Conservation (phyloP, 2,797 vertebrate species). For the Tinamus major region DNA sequence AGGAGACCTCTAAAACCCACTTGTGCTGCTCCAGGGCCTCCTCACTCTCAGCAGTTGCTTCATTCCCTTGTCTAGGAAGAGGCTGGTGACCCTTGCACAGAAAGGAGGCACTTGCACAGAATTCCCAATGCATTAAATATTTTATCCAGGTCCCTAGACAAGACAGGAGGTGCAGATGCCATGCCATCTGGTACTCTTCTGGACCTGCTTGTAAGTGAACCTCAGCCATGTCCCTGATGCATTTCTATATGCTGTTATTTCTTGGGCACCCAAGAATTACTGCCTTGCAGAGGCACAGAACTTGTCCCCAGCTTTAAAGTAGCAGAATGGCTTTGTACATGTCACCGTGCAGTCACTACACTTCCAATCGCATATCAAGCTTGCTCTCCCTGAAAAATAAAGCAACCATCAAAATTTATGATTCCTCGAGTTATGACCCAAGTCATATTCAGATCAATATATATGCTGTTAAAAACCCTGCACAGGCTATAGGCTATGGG, state of each 20-base stretch:
- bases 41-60: neutral
- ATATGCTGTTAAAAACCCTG: neutral
- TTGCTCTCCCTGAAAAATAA: neutral
- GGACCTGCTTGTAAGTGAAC: neutral
- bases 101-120: neutral
- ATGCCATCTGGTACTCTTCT: neutral
- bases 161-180: neutral
- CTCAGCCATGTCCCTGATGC: neutral
- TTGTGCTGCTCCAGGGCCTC: rapidly evolving
- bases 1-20: neutral
- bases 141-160: neutral
- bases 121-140: neutral
- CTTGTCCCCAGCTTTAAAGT: neutral
- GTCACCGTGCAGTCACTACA: neutral
- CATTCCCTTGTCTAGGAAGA: neutral
- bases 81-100: neutral
- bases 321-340: neutral
- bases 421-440: neutral
- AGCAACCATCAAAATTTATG: neutral
- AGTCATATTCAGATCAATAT: neutral
- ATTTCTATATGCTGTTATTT: rapidly evolving
- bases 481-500: neutral
- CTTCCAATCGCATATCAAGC: neutral
- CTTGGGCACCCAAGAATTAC: neutral
- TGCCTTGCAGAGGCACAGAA: neutral